Evolutionary conservation across 2,888 invertebrate genomes (phyloP).

Genomic region (Chymomyza amoena): DNA sequence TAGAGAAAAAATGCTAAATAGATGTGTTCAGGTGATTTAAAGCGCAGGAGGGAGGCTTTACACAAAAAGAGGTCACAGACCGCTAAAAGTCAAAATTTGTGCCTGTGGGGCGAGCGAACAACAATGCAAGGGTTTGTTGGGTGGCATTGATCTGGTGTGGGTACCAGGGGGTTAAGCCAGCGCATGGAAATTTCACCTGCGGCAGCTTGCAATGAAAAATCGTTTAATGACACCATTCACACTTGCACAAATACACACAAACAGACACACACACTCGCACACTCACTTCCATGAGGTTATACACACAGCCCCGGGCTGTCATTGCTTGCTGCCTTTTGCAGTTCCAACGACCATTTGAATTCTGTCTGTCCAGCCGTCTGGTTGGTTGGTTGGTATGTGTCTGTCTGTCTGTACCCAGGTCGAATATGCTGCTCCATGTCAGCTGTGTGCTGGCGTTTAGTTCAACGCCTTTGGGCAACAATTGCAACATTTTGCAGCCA

Average conservation of each 20-base stretch:
- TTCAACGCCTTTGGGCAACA: slow-evolving; percentile 43
- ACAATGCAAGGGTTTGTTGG: slow-evolving; percentile 6
- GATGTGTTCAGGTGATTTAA: neutral
- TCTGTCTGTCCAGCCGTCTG: slow-evolving; percentile 28
- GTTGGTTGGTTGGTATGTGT: slow-evolving; percentile 6
- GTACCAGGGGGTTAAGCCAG: slow-evolving; percentile 6
- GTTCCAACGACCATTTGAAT: slow-evolving; percentile 33
- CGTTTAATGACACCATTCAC: slow-evolving; percentile 77
- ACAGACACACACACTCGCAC: neutral
- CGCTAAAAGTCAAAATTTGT: slow-evolving; percentile 43
- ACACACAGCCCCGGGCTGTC: slow-evolving; percentile 21
- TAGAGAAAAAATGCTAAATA: neutral
- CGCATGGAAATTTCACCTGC: slow-evolving; percentile 64
- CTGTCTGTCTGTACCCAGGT: neutral
- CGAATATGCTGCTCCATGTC: slow-evolving; percentile 15
- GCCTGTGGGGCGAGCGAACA: slow-evolving; percentile 27
- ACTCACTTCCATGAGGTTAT: neutral
- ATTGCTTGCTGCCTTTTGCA: slow-evolving; percentile 31
- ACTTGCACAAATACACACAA: slow-evolving; percentile 31
- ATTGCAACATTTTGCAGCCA: slow-evolving; percentile 53
- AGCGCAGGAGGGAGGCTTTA: slow-evolving; percentile 6
- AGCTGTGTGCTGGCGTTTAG: slow-evolving; percentile 10
- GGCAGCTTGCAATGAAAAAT: slow-evolving; percentile 77
- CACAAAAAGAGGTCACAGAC: slow-evolving; percentile 58
- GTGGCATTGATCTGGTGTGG: neutral